Conservation (phyloP, 2,797 vertebrate genomes). For the Zalophus californianus region DNA sequence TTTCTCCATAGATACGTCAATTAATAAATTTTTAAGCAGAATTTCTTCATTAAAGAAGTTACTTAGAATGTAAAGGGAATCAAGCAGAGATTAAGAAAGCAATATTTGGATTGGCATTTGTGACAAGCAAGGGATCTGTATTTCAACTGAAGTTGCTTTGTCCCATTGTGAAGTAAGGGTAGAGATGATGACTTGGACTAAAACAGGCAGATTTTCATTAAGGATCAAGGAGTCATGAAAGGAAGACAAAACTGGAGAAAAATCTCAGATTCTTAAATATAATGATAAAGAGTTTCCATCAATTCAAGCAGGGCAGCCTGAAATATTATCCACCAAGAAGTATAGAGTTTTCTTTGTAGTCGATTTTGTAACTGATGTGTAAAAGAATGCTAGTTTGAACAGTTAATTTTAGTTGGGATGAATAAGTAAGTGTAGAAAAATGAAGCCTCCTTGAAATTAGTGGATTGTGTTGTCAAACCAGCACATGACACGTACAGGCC, state of each 20-base stretch:
- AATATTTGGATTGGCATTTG: not conserved
- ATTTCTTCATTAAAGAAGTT: conserved; percentile 11
- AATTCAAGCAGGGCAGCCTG: not conserved
- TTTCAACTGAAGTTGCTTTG: conserved; percentile 52
- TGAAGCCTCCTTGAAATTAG: conserved; percentile 62
- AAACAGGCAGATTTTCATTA: not conserved
- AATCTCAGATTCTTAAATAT: conserved; percentile 33
- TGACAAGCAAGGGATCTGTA: not conserved
- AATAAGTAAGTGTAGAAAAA: conserved; percentile 77
- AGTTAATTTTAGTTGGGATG: conserved; percentile 76
- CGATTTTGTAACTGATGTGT: conserved; percentile 70
- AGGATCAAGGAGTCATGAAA: not conserved
- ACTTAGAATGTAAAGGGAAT: not conserved
- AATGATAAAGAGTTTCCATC: conserved; percentile 6
- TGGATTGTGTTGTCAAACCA: conserved; percentile 65
- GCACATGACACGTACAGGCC: not conserved
- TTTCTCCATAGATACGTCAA: not conserved
- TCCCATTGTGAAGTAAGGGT: not conserved
- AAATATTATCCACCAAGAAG: conserved; percentile 60
- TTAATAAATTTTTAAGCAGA: conserved; percentile 31
- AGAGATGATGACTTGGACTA: not conserved
- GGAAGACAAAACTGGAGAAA: not conserved
- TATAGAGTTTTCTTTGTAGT: conserved; percentile 74
- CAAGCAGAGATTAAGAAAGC: not conserved
- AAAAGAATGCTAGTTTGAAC: conserved; percentile 75